These are phyloP conservation scores for Alsophila aescularia DNA, from an alignment of 2,888 invertebrate species.

Conservation along the genomic window DNA sequence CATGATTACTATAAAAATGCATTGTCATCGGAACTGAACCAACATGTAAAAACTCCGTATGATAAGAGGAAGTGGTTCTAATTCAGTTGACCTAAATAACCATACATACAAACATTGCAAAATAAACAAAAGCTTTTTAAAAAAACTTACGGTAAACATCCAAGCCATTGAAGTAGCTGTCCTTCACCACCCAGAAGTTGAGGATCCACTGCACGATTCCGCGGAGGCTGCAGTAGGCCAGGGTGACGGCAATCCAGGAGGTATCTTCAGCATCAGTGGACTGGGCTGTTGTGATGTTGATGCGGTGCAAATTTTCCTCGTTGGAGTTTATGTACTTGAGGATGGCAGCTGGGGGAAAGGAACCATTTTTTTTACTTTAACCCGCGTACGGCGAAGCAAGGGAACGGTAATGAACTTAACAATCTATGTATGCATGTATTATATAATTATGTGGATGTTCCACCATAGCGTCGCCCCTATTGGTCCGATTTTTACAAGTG, in stretches of 20 bases:
- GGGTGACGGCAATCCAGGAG: conserved; percentile 66
- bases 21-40: too few relatives aligned
- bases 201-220: conserved; percentile 70
- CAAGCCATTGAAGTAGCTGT: conserved; percentile 64
- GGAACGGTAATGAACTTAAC: too few relatives aligned
- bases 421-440: neutral
- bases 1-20: too few relatives aligned
- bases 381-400: too few relatives aligned
- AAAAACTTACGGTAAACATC: conserved; percentile 55
- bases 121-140: neutral
- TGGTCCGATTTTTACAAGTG: too few relatives aligned
- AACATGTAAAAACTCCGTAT: too few relatives aligned
- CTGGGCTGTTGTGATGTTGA: conserved; percentile 38
- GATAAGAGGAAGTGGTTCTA: too few relatives aligned
- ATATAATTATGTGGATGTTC: neutral
- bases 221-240: conserved; percentile 64
- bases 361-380: neutral
- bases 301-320: conserved; percentile 34
- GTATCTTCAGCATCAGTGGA: conserved; percentile 51
- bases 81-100: too few relatives aligned
- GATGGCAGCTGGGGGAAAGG: conserved; percentile 42
- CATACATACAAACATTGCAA: neutral
- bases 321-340: conserved; percentile 46
- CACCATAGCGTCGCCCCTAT: too few relatives aligned
- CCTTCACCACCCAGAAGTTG: conserved; percentile 74